phyloP scores from a whole-genome alignment of 30 jellyfish, hydroid and myxozoan species.

The Cassiopea andromeda region DNA sequence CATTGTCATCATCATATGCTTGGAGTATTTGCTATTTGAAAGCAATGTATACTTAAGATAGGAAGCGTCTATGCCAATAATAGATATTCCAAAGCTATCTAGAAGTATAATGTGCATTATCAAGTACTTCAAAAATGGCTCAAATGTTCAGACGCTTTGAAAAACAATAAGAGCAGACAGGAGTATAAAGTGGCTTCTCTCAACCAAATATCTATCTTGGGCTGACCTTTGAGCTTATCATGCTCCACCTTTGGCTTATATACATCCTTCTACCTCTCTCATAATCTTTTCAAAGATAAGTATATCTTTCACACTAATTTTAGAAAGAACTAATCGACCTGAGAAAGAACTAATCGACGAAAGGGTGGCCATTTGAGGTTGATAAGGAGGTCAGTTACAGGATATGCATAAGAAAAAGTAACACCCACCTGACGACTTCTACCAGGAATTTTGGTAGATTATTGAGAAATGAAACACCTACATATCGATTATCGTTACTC shows the following conservation, averaged over 20 bases:
- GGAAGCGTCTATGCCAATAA: too few species aligned
- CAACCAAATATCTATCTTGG: background rate
- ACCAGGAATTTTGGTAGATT: background rate
- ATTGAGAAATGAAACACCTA: background rate
- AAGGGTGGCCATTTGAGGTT: background rate
- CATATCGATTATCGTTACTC: background rate
- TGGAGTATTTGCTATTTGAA: too few species aligned
- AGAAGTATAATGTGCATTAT: too few species aligned
- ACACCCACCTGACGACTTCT: background rate
- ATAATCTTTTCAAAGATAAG: background rate
- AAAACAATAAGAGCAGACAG: background rate
- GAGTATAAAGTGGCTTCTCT: background rate
- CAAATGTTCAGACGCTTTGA: background rate
- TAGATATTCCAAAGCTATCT: too few species aligned
- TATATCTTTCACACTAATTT: background rate
- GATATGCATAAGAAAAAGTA: background rate
- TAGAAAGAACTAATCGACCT: background rate
- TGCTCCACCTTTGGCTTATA: background rate
- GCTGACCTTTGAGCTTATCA: background rate
- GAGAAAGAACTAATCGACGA: background rate
- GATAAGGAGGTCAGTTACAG: background rate
- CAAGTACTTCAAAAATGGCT: background rate
- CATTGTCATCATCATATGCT: too few species aligned
- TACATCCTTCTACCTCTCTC: background rate
- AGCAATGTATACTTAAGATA: too few species aligned